A percentile compares a stretch with the other conserved stretches of the same genome.
phyloP scores from a whole-genome alignment of 2,797 vertebrate species.

The Acrossocheilus fasciatus region DNA sequence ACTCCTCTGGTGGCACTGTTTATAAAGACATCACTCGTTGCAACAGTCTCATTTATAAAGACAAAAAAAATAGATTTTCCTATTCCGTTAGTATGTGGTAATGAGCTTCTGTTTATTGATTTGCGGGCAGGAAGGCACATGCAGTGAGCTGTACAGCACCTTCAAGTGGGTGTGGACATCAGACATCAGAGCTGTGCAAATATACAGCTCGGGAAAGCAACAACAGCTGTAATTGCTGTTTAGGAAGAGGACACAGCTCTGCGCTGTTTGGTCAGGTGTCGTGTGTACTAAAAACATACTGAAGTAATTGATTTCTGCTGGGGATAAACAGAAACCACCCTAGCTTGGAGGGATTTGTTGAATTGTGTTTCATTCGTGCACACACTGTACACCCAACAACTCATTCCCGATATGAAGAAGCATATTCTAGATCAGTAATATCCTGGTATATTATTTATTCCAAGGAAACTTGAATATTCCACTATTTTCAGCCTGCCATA shows the following conservation, averaged over 20 bases:
- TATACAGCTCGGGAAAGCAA: conserved; percentile 62
- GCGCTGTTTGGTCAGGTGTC: conserved; percentile 62
- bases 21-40: conserved; percentile 28
- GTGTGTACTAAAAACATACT: conserved; percentile 60
- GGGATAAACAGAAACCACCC: conserved; percentile 43
- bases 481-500: conserved; percentile 12
- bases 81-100: conserved; percentile 44
- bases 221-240: conserved; percentile 56
- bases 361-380: conserved; percentile 51
- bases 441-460: neutral
- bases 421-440: conserved; percentile 7
- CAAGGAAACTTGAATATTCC: neutral
- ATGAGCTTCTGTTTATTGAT: conserved; percentile 67
- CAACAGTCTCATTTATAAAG: neutral
- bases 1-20: conserved; percentile 11
- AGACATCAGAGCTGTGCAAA: conserved; percentile 66
- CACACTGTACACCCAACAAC: conserved; percentile 33
- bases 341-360: conserved; percentile 11
- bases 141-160: conserved; percentile 20
- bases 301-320: conserved; percentile 56
- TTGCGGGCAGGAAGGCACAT: conserved; percentile 47
- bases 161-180: conserved; percentile 48
- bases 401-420: neutral
- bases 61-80: neutral
- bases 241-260: conserved; percentile 31